Percentiles rank a stretch among this genome's conserved stretches.
phyloP scores from a whole-genome alignment of 2,113 vertebrate genomes.

The Erythrocebus patas region DNA sequence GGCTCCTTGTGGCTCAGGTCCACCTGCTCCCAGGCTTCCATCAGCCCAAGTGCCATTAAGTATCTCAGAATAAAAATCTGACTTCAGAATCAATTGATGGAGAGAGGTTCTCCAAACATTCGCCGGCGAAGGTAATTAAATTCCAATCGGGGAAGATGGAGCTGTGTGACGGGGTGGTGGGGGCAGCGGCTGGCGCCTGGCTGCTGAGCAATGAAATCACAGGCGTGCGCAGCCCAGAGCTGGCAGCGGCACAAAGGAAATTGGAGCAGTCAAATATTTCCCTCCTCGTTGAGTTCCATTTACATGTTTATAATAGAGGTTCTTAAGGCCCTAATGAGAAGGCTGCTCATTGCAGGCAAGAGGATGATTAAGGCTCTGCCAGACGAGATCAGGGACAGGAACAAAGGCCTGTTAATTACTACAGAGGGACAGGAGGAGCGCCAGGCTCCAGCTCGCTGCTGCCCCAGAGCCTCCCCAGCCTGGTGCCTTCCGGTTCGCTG shows the following conservation, averaged over 20 bases:
- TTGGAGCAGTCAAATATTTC: conserved; percentile 84
- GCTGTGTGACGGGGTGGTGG: conserved; percentile 46
- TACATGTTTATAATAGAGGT: conserved; percentile 84
- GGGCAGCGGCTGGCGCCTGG: conserved; percentile 51
- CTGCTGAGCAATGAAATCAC: conserved; percentile 68
- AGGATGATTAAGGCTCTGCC: conserved; percentile 81
- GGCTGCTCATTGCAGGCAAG: conserved; percentile 82
- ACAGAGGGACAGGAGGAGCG: conserved; percentile 66
- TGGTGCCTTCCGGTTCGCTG: neutral
- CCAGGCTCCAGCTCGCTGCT: neutral
- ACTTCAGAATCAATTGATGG: conserved; percentile 56
- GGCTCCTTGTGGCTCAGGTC: neutral
- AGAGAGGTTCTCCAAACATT: conserved; percentile 64
- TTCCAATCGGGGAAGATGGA: conserved; percentile 67
- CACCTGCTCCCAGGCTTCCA: neutral
- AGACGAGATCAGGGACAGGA: conserved; percentile 71
- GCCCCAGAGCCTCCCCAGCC: neutral
- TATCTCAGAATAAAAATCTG: conserved; percentile 42
- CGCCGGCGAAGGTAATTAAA: conserved; percentile 62
- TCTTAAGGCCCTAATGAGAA: conserved; percentile 85
- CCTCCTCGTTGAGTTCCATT: conserved; percentile 84
- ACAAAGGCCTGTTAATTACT: conserved; percentile 82
- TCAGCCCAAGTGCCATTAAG: conserved; percentile 17
- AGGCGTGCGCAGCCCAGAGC: conserved; percentile 52
- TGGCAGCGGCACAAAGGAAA: conserved; percentile 84